Percentiles rank a stretch among this genome's conserved stretches.
Evolutionary conservation across 2,888 invertebrate genomes (phyloP).

Genomic region (Apamea epomidion): DNA sequence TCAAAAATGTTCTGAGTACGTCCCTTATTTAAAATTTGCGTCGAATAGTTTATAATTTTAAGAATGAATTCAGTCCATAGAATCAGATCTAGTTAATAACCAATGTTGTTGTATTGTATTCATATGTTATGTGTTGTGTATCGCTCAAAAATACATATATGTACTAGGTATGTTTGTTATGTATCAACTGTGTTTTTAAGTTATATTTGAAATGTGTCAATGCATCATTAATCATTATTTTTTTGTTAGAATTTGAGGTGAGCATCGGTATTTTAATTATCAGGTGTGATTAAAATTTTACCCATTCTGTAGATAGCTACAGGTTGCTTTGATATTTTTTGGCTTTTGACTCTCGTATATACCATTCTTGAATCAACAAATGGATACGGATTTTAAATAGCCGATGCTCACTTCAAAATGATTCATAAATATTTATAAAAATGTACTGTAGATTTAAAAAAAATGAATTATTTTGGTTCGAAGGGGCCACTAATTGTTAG

Average conservation of each 20-base stretch:
- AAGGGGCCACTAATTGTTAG: conserved; percentile 75
- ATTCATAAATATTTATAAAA: conserved; percentile 14
- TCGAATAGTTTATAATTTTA: conserved; percentile 10
- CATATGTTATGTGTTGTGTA: conserved; percentile 8
- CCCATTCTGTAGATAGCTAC: not conserved
- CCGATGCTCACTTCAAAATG: conserved; percentile 14
- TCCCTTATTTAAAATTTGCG: not conserved
- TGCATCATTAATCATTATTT: not conserved
- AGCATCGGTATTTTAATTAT: not conserved
- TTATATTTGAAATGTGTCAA: conserved; percentile 33
- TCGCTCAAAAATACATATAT: conserved; percentile 48
- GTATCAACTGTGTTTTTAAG: conserved; percentile 19
- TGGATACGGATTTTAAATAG: not conserved
- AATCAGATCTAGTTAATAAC: conserved; percentile 34
- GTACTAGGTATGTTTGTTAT: conserved; percentile 32
- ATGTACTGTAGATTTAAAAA: conserved; percentile 40
- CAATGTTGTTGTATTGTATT: conserved; percentile 37
- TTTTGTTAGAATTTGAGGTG: conserved; percentile 34
- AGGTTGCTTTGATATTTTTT: not conserved
- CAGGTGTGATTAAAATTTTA: not conserved
- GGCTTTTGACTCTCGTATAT: not conserved
- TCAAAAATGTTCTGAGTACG: not conserved
- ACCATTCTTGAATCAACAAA: not conserved
- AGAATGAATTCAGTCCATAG: conserved; percentile 30
- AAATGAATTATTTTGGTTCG: conserved; percentile 58